Evolutionary conservation across 2,888 invertebrate species (phyloP).

Genomic region (Scaptomyza cyrtandrae): DNA sequence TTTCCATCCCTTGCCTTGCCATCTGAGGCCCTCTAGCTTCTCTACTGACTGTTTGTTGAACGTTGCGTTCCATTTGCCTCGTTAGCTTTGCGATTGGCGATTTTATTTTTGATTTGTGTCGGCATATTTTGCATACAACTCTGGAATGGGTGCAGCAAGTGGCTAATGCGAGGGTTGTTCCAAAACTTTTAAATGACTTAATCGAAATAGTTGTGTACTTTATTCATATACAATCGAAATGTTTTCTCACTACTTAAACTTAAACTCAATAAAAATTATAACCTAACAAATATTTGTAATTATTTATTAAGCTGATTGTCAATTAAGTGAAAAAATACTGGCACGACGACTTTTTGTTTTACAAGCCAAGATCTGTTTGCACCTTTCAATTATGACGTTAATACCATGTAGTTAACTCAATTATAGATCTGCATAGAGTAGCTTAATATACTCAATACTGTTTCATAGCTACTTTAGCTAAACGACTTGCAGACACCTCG

Average conservation of each 20-base stretch:
- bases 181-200: conserved; percentile 9
- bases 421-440: not conserved
- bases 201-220: too few species aligned
- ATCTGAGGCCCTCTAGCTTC: not conserved
- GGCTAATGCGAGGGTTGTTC: conserved; percentile 54
- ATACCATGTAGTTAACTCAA: conserved; percentile 5
- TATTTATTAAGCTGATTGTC: too few species aligned
- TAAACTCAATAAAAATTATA: too few species aligned
- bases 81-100: conserved; percentile 68
- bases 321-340: too few species aligned
- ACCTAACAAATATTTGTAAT: too few species aligned
- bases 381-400: not conserved
- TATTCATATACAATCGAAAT: too few species aligned
- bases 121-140: conserved; percentile 75
- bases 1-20: not conserved
- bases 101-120: conserved; percentile 77
- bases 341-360: not conserved
- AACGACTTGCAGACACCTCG: conserved; percentile 44
- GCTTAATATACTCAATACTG: not conserved
- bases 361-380: conserved; percentile 1
- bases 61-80: conserved; percentile 44
- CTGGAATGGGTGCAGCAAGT: conserved; percentile 61
- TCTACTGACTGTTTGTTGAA: not conserved
- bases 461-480: not conserved
- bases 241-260: too few species aligned